Evolutionary conservation across 2,797 vertebrate species (phyloP).

Genomic region (Amphiprion clarkii): DNA sequence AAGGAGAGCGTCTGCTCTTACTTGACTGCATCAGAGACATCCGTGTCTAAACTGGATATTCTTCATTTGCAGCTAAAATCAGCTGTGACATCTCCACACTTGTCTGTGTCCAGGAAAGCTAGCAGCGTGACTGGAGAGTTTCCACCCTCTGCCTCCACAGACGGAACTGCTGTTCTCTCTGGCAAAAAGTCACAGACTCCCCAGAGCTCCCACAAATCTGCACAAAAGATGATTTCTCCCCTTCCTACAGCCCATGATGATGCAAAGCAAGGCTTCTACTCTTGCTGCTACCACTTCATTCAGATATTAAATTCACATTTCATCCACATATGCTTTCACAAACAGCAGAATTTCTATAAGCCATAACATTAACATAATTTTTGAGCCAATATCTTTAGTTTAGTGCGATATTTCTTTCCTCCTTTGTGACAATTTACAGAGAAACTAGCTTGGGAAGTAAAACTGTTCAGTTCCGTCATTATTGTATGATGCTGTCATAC

Average conservation of each 20-base stretch:
- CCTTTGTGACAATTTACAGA: too few relatives aligned
- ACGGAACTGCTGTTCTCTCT: slow-evolving; percentile 48
- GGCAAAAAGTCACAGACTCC: slow-evolving; percentile 52
- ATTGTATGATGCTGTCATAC: too few relatives aligned
- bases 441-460: too few relatives aligned
- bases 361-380: not conserved
- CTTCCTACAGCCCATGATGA: slow-evolving; percentile 5
- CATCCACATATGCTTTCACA: not conserved
- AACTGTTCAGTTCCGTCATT: too few relatives aligned
- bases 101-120: slow-evolving; percentile 57
- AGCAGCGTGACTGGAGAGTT: slow-evolving; percentile 56
- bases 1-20: not conserved
- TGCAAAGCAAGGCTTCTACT: not conserved
- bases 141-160: slow-evolving; percentile 48
- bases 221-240: slow-evolving; percentile 29
- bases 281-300: not conserved
- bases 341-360: not conserved
- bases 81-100: slow-evolving; percentile 56
- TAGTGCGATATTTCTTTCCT: not conserved
- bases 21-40: slow-evolving; percentile 25
- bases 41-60: slow-evolving; percentile 31
- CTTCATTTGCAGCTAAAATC: slow-evolving; percentile 51
- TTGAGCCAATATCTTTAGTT: not conserved
- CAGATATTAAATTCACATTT: not conserved
- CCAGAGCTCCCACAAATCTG: slow-evolving; percentile 42